phyloP scores from a whole-genome alignment of 2,888 invertebrate species.

The Chloroclysta siterata region DNA sequence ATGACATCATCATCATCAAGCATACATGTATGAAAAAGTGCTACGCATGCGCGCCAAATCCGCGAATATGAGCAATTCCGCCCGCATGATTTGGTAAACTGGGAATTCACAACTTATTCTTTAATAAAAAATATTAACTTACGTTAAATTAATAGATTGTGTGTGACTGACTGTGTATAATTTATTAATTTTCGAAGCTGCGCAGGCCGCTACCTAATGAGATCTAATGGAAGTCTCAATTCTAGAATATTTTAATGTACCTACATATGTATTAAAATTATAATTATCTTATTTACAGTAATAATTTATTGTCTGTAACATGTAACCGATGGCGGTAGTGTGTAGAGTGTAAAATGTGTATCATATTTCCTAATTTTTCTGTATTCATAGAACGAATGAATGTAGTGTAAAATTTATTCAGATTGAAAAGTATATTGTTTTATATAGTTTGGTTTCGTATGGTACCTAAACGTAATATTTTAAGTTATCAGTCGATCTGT shows the following conservation, averaged over 20 bases:
- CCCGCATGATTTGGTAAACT: neutral
- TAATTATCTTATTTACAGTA: slow-evolving; percentile 38
- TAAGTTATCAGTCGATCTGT: slow-evolving; percentile 20
- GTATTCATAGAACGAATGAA: slow-evolving; percentile 45
- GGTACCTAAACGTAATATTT: slow-evolving; percentile 18
- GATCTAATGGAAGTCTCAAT: neutral
- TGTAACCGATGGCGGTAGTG: slow-evolving; percentile 65
- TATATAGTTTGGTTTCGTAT: slow-evolving; percentile 40
- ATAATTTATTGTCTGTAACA: slow-evolving; percentile 58
- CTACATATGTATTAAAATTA: slow-evolving; percentile 21
- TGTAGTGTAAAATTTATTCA: slow-evolving; percentile 69
- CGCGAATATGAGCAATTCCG: neutral
- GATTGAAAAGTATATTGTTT: slow-evolving; percentile 64
- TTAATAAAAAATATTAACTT: neutral
- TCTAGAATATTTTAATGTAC: slow-evolving; percentile 24
- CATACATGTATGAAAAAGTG: no score
- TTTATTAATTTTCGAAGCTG: slow-evolving; percentile 19
- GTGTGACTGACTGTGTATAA: slow-evolving; percentile 12
- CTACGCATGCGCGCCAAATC: no score
- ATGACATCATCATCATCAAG: no score
- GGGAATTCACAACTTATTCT: neutral
- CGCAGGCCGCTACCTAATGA: slow-evolving; percentile 10
- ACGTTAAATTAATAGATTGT: slow-evolving; percentile 1
- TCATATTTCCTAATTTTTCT: slow-evolving; percentile 43
- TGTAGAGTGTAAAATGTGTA: slow-evolving; percentile 77